A percentile compares a stretch with the other conserved stretches of the same genome.
These are phyloP conservation scores for Meloidogyne exigua DNA, from an alignment of 1,140 invertebrate species.

Conservation along the genomic window DNA sequence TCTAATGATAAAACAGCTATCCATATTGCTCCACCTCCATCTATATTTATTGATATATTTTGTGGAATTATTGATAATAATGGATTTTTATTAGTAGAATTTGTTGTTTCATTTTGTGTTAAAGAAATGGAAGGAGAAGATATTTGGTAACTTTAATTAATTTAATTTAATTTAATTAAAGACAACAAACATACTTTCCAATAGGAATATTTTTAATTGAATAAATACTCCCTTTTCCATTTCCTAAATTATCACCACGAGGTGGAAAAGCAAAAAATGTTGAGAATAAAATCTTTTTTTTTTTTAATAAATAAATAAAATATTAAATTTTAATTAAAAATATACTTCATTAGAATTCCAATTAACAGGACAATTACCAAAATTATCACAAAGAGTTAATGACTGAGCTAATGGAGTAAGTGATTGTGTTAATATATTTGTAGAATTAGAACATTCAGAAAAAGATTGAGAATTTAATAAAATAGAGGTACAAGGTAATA, in stretches of 20 bases:
- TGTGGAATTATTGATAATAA: conserved; percentile 12
- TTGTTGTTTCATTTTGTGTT: not conserved
- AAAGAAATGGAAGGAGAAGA: not conserved
- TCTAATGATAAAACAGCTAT: conserved; percentile 18
- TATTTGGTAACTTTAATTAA: not conserved
- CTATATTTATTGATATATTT: not conserved
- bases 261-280: conserved; percentile 24
- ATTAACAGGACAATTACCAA: conserved; percentile 1
- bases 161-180: not conserved
- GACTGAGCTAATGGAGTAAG: conserved; percentile 21
- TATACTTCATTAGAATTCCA: conserved; percentile 1
- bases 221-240: conserved; percentile 19
- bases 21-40: not conserved
- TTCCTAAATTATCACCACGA: conserved; percentile 19
- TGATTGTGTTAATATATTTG: conserved; percentile 11
- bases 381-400: conserved; percentile 8
- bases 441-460: conserved; percentile 18
- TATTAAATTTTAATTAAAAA: not conserved
- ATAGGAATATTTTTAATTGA: conserved; percentile 1
- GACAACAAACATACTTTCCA: conserved; percentile 10
- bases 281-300: not conserved
- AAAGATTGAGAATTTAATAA: not conserved
- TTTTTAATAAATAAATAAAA: not conserved
- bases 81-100: conserved; percentile 8
- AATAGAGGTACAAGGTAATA: conserved; percentile 21